phyloP scores from a whole-genome alignment of 2,113 vertebrate species.

The Heteronetta atricapilla region DNA sequence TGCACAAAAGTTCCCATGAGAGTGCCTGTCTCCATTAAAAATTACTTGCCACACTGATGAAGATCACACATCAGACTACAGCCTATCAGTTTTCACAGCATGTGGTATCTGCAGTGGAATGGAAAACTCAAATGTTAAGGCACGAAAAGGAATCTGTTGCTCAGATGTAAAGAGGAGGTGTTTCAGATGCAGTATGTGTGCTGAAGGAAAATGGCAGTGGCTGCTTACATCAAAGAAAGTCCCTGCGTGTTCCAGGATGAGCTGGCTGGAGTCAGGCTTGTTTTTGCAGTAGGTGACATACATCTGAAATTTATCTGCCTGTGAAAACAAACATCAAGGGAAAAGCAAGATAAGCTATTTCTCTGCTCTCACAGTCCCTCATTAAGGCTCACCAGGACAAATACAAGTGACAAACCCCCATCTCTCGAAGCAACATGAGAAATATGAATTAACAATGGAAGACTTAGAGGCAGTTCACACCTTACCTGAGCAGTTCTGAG shows the following conservation, averaged over 20 bases:
- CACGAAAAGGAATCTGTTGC: background rate
- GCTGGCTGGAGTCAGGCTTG: conserved; percentile 97
- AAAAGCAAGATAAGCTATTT: conserved; percentile 34
- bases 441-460: background rate
- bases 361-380: background rate
- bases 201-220: background rate
- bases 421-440: background rate
- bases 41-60: background rate
- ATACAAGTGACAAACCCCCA: background rate
- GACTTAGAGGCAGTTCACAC: background rate
- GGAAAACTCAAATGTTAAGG: background rate
- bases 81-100: background rate
- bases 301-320: conserved; percentile 99
- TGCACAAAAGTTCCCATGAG: background rate
- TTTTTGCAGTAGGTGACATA: conserved; percentile 99
- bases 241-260: conserved; percentile 94
- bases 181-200: background rate
- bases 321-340: conserved; percentile 68
- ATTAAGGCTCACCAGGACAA: conserved; percentile 14
- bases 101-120: background rate
- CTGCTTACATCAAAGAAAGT: conserved; percentile 95
- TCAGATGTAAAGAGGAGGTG: background rate
- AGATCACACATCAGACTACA: background rate
- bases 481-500: background rate
- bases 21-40: background rate